phyloP scores from a whole-genome alignment of 2,797 vertebrate species.

The Triplophysa yarkandensis region DNA sequence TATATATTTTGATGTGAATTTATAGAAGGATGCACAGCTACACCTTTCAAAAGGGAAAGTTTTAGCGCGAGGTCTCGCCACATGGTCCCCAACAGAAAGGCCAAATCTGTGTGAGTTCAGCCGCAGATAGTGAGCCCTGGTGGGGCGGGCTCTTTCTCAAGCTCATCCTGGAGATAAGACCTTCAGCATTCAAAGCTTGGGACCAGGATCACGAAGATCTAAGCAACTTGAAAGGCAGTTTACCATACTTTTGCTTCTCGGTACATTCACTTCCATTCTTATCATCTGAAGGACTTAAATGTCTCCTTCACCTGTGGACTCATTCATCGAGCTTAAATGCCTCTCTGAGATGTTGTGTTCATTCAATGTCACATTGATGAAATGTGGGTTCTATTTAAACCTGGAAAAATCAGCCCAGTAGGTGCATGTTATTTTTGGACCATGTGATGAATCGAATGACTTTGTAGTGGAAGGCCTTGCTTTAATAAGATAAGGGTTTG shows the following conservation, averaged over 20 bases:
- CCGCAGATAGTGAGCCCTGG: slow-evolving; percentile 67
- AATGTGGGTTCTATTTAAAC: slow-evolving; percentile 31
- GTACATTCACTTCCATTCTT: slow-evolving; percentile 58
- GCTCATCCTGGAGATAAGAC: slow-evolving; percentile 64
- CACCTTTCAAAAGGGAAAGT: slow-evolving; percentile 66
- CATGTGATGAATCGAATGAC: slow-evolving; percentile 28
- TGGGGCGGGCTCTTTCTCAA: slow-evolving; percentile 60
- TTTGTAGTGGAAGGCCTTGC: not conserved
- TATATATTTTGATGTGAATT: slow-evolving; percentile 16
- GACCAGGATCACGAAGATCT: slow-evolving; percentile 52
- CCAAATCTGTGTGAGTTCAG: slow-evolving; percentile 68
- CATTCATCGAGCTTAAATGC: slow-evolving; percentile 29
- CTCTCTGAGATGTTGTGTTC: slow-evolving; percentile 22
- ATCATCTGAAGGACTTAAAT: slow-evolving; percentile 31
- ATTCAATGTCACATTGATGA: slow-evolving; percentile 24
- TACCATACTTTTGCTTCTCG: slow-evolving; percentile 52
- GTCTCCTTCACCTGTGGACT: slow-evolving; percentile 20
- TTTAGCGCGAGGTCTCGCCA: slow-evolving; percentile 60
- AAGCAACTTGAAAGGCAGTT: slow-evolving; percentile 61
- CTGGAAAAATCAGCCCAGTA: not conserved
- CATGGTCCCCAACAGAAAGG: slow-evolving; percentile 66
- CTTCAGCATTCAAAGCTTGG: slow-evolving; percentile 61
- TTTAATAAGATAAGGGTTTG: slow-evolving; percentile 39
- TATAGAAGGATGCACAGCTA: slow-evolving; percentile 25
- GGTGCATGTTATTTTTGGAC: slow-evolving; percentile 30